Base-by-base conservation (phyloP, 2,113 vertebrate genomes). In the Gila orcuttii region DNA sequence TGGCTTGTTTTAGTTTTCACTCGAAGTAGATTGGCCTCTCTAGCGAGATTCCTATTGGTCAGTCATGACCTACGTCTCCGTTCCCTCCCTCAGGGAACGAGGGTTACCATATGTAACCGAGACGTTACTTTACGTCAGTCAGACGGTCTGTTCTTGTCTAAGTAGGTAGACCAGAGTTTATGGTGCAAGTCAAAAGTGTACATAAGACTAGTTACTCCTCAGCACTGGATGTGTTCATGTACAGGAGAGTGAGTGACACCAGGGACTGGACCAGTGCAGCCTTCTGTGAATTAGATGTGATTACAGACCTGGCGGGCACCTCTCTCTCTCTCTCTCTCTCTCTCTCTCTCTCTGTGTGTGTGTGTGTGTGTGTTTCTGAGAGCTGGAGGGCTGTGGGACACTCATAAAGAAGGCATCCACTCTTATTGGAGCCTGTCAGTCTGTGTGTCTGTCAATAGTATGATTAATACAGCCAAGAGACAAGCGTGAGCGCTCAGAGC, bases 281-380 rank as follows among this genome's bases (percentile, higher is more conserved):
- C 95, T 93, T 92, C 93, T 93, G 94, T 96, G 94, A 96, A 95
- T 96, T 95, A 96, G 95, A 95, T 92, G 95, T 91, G 94, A 95
- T 91, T 94, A 94, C 89, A 94, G 94, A 94, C 94, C 95, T 95
- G 94, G 95, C 80, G 64, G 76, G 23, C 25, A 59, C 33, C 73
- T 23, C 25, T 74, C 19, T 6, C 28, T 59, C 79, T 68, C 50
- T 5, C 57, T 68, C 62, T 69, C 6, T n/a, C 73, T 23, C 25
- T 74, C 19, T 6, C 28, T 59, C 79, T 68, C 50, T 5, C 57
- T 68, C n/a, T 71, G 0, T 39, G 5, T 39, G 36, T 39, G 36
- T 39, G 36, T 39, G 36, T 39, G 36, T 39, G 36, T 39, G 42
- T 55, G 19, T 57, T 23, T 57, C 55, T 23, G 11, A 45, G 50